phyloP scores from a whole-genome alignment of 2,797 vertebrate species.

The Xiphorhynchus erythropygius region DNA sequence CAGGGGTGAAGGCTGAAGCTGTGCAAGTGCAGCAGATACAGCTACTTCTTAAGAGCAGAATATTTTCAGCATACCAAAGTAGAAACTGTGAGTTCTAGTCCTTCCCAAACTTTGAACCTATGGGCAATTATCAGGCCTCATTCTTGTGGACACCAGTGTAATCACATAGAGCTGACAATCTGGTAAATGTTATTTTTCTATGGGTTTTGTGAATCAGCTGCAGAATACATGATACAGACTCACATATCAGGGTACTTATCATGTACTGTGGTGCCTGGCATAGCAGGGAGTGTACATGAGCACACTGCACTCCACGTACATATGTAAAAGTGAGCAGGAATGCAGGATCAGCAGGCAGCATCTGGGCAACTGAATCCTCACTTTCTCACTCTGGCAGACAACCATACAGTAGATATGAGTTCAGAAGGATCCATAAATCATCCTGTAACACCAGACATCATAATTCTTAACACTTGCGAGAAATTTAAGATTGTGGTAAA shows the following conservation, averaged over 20 bases:
- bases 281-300: background rate
- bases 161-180: background rate
- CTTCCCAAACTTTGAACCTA: background rate
- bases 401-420: background rate
- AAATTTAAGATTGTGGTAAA: background rate
- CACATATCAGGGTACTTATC: background rate
- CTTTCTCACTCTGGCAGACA: background rate
- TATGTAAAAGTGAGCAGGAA: background rate
- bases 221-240: background rate
- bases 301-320: rapidly evolving
- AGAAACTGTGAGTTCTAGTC: background rate
- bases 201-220: background rate
- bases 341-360: background rate
- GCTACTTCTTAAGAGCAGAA: background rate
- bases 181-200: background rate
- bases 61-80: background rate
- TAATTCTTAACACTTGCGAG: background rate
- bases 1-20: background rate
- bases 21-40: background rate
- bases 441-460: background rate
- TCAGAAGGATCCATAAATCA: background rate
- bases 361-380: background rate
- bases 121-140: background rate
- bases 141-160: background rate
- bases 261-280: background rate